Evolutionary conservation across 2,888 invertebrate species (phyloP).

Genomic region (Meloe dianella): DNA sequence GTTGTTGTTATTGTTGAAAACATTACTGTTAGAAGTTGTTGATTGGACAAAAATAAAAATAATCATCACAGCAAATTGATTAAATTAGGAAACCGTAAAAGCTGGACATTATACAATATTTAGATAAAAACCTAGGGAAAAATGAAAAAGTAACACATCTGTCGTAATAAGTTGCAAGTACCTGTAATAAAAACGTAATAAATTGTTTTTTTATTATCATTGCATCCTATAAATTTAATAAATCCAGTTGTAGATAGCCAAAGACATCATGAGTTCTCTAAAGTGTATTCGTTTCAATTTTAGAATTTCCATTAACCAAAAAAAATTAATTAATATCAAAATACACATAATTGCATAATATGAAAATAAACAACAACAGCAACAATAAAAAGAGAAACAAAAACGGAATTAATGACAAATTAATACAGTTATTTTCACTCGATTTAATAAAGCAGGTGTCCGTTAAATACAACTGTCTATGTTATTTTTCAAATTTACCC

Average conservation of each 20-base stretch:
- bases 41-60: slow-evolving; percentile 11
- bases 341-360: no score
- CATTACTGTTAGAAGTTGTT: slow-evolving; percentile 24
- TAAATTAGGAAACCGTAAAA: background rate
- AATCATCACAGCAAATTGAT: background rate
- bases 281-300: background rate
- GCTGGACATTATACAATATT: background rate
- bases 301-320: no score
- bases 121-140: background rate
- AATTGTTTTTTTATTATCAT: background rate
- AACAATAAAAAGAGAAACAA: background rate
- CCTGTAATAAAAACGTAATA: slow-evolving; percentile 3
- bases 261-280: background rate
- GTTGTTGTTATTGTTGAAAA: background rate
- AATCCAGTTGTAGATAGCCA: background rate
- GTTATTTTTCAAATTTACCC: background rate
- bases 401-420: background rate
- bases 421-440: background rate
- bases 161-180: background rate
- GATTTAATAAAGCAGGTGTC: slow-evolving; percentile 7
- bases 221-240: background rate
- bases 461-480: background rate
- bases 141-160: background rate
- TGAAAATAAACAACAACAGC: no score
- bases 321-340: no score